Evolutionary conservation across 2,888 invertebrate genomes (phyloP), one percentile per base, ranked within the genome.

Genomic region (Morpho deidamia): DNA sequence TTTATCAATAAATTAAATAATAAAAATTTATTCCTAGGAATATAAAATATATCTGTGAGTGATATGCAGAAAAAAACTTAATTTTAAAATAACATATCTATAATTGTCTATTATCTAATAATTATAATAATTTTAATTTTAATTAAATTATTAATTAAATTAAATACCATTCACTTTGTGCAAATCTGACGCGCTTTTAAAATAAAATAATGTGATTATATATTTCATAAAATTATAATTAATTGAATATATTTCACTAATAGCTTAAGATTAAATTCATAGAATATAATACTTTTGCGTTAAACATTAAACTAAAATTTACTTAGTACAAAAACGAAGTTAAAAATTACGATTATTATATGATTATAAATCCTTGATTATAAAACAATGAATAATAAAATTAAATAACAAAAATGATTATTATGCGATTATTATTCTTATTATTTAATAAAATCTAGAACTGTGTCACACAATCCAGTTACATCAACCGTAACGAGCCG

Each of bases 1-100:
- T 1, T 9, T n/a, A 43, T n/a, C 9, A 5, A 42, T 37, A 35
- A 37, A 8, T 14, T 9, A 8, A 10, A 35, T 45, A 14, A 23
- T 53, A 53, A 39, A 35, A 41, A 55, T 35, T 38, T 37, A 37
- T 4, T 10, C 2, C n/a, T 10, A 37, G 7, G n/a, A 37, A n/a
- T 38, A 37, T 44, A 35, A 40, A 44, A 32, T 46, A 33, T 37
- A 33, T 55, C 57, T 70, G 69, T 75, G 73, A 83, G 79, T 81
- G 71, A 82, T 82, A 81, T 75, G 80, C 78, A 76, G 77, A 81
- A 81, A 71, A 80, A 80, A 79, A 61, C n/a, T 51, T 44, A 41
- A 45, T 11, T 3, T 44, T 44, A 34, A 37, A 49, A 38, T 45
- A 55, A 14, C 44, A 50, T 38, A 37, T 11, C 11, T 44, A 44